Percentiles rank a stretch among this genome's conserved stretches.
Evolutionary conservation across 2,888 invertebrate species (phyloP).

Genomic region (Gnatocerus cornutus): DNA sequence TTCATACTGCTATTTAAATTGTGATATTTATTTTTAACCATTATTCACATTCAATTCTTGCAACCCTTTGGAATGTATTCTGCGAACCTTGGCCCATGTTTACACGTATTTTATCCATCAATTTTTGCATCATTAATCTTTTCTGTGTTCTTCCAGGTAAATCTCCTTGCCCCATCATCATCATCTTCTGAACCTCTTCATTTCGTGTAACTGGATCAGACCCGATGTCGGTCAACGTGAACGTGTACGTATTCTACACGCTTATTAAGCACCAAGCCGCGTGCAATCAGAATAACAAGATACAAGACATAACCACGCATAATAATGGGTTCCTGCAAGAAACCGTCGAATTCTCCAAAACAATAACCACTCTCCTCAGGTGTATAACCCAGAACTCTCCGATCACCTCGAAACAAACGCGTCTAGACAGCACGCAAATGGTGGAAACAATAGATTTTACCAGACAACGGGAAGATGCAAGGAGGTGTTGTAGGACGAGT

Average conservation of each 20-base stretch:
- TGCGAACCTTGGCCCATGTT: not conserved
- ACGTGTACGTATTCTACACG: constrained; percentile 23
- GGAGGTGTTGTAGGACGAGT: constrained; percentile 44
- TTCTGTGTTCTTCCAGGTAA: constrained; percentile 30
- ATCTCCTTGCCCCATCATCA: constrained; percentile 1
- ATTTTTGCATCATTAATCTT: not conserved
- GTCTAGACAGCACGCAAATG: constrained; percentile 28
- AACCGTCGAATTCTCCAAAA: constrained; percentile 21
- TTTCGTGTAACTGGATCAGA: constrained; percentile 21
- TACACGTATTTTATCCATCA: not conserved
- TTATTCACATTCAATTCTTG: no score
- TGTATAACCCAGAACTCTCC: constrained; percentile 30
- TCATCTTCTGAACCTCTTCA: not conserved
- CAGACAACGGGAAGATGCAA: constrained; percentile 35
- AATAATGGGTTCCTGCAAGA: constrained; percentile 40
- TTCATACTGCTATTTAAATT: no score
- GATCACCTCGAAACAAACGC: constrained; percentile 23
- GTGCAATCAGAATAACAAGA: constrained; percentile 34
- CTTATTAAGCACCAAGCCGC: constrained; percentile 29
- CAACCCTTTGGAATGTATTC: no score
- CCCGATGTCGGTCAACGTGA: constrained; percentile 31
- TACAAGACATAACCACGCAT: constrained; percentile 12
- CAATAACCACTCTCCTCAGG: constrained; percentile 24
- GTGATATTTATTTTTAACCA: no score
- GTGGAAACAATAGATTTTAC: constrained; percentile 41